Conservation (phyloP, 2,888 invertebrate species). For the Diaprepes abbreviatus region DNA sequence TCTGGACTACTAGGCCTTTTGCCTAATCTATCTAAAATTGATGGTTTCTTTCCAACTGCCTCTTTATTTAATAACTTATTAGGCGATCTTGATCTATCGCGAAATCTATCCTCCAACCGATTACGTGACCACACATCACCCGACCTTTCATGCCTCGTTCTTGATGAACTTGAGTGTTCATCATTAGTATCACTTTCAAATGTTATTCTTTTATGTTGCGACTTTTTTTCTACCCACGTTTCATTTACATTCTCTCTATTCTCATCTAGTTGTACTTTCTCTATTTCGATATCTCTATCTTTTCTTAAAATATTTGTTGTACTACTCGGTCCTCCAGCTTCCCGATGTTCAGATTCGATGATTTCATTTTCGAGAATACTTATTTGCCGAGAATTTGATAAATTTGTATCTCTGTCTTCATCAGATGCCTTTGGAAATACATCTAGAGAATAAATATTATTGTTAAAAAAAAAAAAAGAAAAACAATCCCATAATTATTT, state of each 20-base stretch:
- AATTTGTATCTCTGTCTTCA: constrained; percentile 10
- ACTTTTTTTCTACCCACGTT: constrained; percentile 14
- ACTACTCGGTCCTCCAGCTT: neutral
- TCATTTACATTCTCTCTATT: neutral
- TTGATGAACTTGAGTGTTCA: constrained; percentile 59
- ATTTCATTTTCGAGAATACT: constrained; percentile 35
- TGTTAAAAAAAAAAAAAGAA: too few relatives aligned
- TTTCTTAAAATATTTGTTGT: constrained; percentile 6
- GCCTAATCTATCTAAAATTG: constrained; percentile 70
- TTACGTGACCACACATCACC: neutral
- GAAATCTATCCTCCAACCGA: constrained; percentile 26
- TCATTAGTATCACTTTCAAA: constrained; percentile 59
- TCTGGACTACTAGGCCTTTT: constrained; percentile 55
- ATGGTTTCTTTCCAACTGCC: constrained; percentile 59
- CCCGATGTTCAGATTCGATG: constrained; percentile 14
- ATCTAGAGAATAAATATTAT: neutral
- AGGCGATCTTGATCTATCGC: constrained; percentile 13
- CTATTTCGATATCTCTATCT: constrained; percentile 20
- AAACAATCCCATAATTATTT: too few relatives aligned
- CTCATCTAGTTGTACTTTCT: neutral
- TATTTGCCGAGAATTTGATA: constrained; percentile 25
- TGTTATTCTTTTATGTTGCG: constrained; percentile 43
- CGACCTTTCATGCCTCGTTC: neutral
- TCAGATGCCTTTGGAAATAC: neutral
- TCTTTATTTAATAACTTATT: constrained; percentile 51